Conservation (phyloP, 2,113 vertebrate species). For the Saccopteryx bilineata region DNA sequence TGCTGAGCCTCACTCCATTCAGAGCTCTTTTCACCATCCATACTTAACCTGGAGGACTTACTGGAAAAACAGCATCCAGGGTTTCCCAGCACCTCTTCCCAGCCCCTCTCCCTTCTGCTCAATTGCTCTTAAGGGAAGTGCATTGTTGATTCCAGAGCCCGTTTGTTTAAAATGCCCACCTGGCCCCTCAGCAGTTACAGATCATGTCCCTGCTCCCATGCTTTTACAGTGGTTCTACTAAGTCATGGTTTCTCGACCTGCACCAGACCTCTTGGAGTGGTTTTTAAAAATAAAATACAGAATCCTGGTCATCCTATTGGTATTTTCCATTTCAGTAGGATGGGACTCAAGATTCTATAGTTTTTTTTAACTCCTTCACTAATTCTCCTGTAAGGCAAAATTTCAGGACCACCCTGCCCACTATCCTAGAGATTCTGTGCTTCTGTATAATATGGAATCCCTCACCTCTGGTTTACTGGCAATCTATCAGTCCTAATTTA, state of each 20-base stretch:
- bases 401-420: not conserved
- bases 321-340: slow-evolving; percentile 31
- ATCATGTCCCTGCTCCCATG: not conserved
- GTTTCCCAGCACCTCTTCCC: not conserved
- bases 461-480: not conserved
- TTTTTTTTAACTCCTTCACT: slow-evolving; percentile 1
- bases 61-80: not conserved
- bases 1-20: not conserved
- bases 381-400: not conserved
- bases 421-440: not conserved
- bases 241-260: not conserved
- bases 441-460: slow-evolving; percentile 3
- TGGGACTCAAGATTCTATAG: not conserved
- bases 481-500: slow-evolving; percentile 1
- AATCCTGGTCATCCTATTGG: not conserved
- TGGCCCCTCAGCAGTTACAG: not conserved
- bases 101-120: not conserved
- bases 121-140: not conserved
- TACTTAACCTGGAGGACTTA: not conserved
- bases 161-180: not conserved
- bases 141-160: not conserved
- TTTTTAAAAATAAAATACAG: not conserved
- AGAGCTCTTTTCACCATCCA: not conserved
- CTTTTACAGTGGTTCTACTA: not conserved
- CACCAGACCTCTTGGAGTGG: not conserved